Base-by-base conservation (phyloP, 2,797 vertebrate species). In the Danio kyathit region DNA sequence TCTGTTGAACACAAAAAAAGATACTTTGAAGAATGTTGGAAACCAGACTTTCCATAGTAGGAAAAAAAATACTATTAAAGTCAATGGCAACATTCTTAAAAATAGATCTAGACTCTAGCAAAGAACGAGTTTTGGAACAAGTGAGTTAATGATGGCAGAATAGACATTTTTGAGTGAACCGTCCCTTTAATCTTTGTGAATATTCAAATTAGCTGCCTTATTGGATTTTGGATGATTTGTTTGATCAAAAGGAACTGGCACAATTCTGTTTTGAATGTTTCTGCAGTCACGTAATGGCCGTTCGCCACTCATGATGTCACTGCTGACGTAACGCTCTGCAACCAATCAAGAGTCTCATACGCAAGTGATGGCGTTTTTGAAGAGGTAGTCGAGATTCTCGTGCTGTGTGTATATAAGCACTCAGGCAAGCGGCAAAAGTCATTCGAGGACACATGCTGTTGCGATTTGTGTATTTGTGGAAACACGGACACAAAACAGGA, bases 371-470 rank as follows among this genome's bases (percentile, higher is more conserved):
- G 16, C 13, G 69, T 44, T n/a, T 57, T 56, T 51, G 41, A 56
- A 57, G 13, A 41, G 67, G 17, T 41, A 41, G 16, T 19, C 54
- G 10, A 5, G 49, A 41, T 38, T 41, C 10, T 61, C 7, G 1
- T 40, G 38, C 16, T n/a, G 1, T 71, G 67, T 54, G 11, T 52
- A 70, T 38, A 40, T 41, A 71, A 71, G 38, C 49, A 54, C 29
- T 54, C 29, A 12, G 49, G 49, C 9, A 70, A 52, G 66, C 17
- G 7, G 9, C 67, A 70, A 54, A 54, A 70, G 29, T 3, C 67
- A 70, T 41, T 54, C 7, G 1, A 70, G 67, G 67, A 54, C 67
- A 70, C 67, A 54, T 54, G 48, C 67, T 70, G 6, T 52, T 70
- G 29, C 29, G 54, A 69, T 69, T 69, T 69, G 48, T 49, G 46